Evolutionary conservation across 2,888 invertebrate species (phyloP), one percentile per base, ranked within the genome.

Genomic region (Tenthredo livida): DNA sequence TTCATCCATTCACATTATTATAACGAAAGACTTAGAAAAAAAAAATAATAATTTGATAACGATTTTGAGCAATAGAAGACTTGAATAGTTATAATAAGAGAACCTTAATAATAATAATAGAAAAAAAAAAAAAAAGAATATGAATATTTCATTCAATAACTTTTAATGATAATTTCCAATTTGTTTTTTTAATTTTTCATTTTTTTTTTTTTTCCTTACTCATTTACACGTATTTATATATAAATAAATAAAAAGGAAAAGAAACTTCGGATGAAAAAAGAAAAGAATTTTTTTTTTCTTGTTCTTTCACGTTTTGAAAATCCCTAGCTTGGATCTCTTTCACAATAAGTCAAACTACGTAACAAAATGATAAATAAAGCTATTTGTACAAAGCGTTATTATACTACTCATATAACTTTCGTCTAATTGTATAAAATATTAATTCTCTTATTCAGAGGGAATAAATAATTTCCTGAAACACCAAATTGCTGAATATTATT

Each of bases 371-470:
- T 91, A 92, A 91, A 92, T 92, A 92, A 90, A 90, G 90, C 90
- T 84, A 85, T 92, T 90, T 92, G 86, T 91, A 92, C 92, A 92
- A 90, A 91, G 91, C 91, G 86, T n/a, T 73, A n/a, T 73, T 29
- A 33, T 4, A 33, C 33, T 33, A 73, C 85, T 90, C 89, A 86
- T 87, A 83, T 87, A 37, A 70, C 82, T 85, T 87, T 88, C 88
- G 86, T 89, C 88, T 87, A 87, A 72, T 87, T 37, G 86, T 88
- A 87, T 86, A 88, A 88, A 87, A 88, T 83, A 83, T 83, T 83
- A 21, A n/a, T 83, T 70, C 61, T 80, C 58, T 61, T n/a, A 40
- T 67, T 70, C 17, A 7, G 17, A 67, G 54, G 50, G 37, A 61
- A 80, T 4, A 10, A 61, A 61, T 33, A 80, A 61, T 61, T 50